These are phyloP conservation scores for Subacronicta megacephala DNA, from an alignment of 2,888 invertebrate species.

Conservation along the genomic window DNA sequence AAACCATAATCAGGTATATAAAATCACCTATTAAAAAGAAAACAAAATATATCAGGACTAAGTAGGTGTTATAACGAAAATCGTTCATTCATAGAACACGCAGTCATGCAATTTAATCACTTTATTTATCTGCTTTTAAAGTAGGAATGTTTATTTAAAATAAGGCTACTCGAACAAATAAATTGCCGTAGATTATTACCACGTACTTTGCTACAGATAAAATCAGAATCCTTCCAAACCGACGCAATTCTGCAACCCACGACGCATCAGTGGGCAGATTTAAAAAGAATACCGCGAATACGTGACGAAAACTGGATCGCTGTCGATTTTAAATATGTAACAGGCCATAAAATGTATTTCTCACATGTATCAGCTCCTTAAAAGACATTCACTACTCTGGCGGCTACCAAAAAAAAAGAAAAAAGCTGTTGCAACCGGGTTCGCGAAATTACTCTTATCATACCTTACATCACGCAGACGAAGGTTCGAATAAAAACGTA, in stretches of 20 bases:
- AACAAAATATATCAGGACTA: background rate
- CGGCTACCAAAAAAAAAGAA: slow-evolving; percentile 66
- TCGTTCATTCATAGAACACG: background rate
- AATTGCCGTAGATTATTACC: slow-evolving; percentile 38
- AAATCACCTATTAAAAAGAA: slow-evolving; percentile 7
- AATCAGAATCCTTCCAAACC: slow-evolving; percentile 47
- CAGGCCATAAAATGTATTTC: slow-evolving; percentile 69
- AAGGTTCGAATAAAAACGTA: slow-evolving; percentile 65
- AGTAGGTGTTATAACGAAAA: no score
- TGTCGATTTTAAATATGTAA: slow-evolving; percentile 69
- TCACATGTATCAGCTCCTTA: slow-evolving; percentile 70
- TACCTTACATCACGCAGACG: slow-evolving; percentile 64
- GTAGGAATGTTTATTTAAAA: slow-evolving; percentile 12
- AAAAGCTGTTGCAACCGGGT: slow-evolving; percentile 62
- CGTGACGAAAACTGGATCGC: slow-evolving; percentile 65
- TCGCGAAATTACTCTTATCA: slow-evolving; percentile 73
- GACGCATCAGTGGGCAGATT: slow-evolving; percentile 50
- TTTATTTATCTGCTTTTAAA: background rate
- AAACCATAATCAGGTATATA: slow-evolving; percentile 29
- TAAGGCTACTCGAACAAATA: slow-evolving; percentile 28
- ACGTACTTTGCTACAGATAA: slow-evolving; percentile 48
- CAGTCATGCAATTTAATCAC: background rate
- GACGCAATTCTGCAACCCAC: slow-evolving; percentile 56
- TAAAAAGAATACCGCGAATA: slow-evolving; percentile 56
- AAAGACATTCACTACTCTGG: slow-evolving; percentile 61